phyloP scores from a whole-genome alignment of 2,888 invertebrate genomes.

The Deilephila porcellus region DNA sequence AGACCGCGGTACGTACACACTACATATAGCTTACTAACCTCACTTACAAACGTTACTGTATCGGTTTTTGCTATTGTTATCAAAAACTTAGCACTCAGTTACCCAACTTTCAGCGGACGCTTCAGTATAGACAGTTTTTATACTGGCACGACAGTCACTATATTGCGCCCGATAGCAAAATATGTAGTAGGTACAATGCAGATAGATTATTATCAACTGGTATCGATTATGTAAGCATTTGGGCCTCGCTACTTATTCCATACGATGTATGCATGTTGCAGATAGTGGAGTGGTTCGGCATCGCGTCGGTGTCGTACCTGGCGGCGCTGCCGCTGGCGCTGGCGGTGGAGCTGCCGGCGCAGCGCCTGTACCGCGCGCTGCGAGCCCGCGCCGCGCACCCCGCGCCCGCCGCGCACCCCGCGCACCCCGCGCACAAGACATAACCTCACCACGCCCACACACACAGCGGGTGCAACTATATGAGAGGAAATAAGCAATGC shows the following conservation, averaged over 20 bases:
- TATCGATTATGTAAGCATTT: too few relatives aligned
- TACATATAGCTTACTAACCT: background rate
- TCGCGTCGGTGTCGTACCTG: conserved; percentile 68
- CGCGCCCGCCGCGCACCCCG: conserved; percentile 41
- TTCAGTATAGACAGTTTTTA: too few relatives aligned
- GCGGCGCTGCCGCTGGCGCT: conserved; percentile 74
- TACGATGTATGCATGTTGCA: conserved; percentile 37
- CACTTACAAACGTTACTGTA: too few relatives aligned
- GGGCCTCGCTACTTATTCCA: too few relatives aligned
- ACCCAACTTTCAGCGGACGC: background rate
- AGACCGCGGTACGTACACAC: conserved; percentile 54
- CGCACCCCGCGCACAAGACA: background rate
- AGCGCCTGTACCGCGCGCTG: conserved; percentile 65
- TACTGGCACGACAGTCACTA: background rate
- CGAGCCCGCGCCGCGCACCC: conserved; percentile 54
- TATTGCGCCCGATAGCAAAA: background rate
- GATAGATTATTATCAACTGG: too few relatives aligned
- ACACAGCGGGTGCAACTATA: background rate
- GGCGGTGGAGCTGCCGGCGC: conserved; percentile 72
- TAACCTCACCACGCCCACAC: background rate
- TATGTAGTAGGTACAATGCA: too few relatives aligned
- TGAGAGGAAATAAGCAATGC: background rate
- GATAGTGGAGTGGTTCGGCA: conserved; percentile 74
- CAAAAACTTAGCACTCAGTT: too few relatives aligned
- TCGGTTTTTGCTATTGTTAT: too few relatives aligned